Evolutionary conservation across 2,113 vertebrate species (phyloP), one percentile per base, ranked within the genome.

Genomic region (Megalops atlanticus): DNA sequence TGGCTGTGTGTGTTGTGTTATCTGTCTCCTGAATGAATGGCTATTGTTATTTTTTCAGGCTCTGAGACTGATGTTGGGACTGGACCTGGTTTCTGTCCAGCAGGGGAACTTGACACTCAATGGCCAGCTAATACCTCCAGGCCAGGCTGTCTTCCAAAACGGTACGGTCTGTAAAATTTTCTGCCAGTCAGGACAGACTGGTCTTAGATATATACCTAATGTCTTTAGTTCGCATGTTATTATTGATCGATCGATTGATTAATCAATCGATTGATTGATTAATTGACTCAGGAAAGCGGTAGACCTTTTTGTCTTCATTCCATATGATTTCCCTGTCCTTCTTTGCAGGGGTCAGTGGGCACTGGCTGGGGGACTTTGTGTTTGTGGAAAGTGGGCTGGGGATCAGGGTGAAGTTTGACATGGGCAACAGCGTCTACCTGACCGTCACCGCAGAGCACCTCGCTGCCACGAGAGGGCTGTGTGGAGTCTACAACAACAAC

Each of bases 291-390:
- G 49, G 18, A 54, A 38, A 18, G 35, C 6, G 24, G 58, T 10
- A 45, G 7, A 40, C 31, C 78, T 39, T 71, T 15, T 74, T 84
- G 16, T 33, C 16, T 21, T 47, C 39, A 47, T 75, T 75, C 3
- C 10, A 24, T 0, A 0, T 0, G 24, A 5, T 49, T 8, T 16
- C 4, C 47, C 49, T 76, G 14, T 24, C 64, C 38, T 16, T 76
- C 1, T 8, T 0, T 41, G 0, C 89, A 98, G 97, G 97, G 31
- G 92, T 98, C 80, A 94, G 94, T 12, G 83, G 97, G 41, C 93
- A 92, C 4, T 99, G 97, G 97, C 91, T 95, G 0, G 98, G 97
- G 0, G 96, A 97, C 82, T 97, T 97, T 90, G 88, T 97, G 84
- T 95, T 96, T 2, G 91, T 98, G 87, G 96, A 95, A 0, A 96